Evolutionary conservation across 92 coral and sea anemone genomes (phyloP).

Genomic region (Ricordea florida): DNA sequence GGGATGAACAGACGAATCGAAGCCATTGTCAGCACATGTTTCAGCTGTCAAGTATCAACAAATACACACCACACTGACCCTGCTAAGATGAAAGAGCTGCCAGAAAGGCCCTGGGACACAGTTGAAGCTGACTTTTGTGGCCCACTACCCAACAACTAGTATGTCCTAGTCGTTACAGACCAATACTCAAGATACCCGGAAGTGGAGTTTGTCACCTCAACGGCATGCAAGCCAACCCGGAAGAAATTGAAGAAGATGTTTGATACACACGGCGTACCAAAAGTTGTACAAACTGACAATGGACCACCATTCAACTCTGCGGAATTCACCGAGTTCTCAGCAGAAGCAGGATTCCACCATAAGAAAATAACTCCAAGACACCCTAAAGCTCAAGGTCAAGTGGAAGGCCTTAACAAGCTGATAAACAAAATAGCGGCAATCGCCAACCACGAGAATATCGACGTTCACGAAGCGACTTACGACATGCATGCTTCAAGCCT

Average conservation of each 20-base stretch:
- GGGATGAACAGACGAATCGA: constrained; percentile 41
- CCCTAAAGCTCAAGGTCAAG: constrained; percentile 62
- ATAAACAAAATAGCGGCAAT: constrained; percentile 52
- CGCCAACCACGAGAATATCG: constrained; percentile 16
- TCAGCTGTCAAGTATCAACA: constrained; percentile 59
- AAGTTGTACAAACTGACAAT: constrained; percentile 38
- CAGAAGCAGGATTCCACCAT: constrained; percentile 44
- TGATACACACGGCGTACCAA: constrained; percentile 24
- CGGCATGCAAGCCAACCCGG: neutral
- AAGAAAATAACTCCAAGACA: constrained; percentile 47
- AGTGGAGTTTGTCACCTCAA: constrained; percentile 35
- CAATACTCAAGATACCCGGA: constrained; percentile 66
- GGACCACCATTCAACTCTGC: constrained; percentile 60
- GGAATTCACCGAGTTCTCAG: constrained; percentile 27
- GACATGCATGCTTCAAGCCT: constrained; percentile 63
- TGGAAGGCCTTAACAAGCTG: constrained; percentile 59
- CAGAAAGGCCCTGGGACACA: constrained; percentile 58
- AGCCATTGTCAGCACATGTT: constrained; percentile 45
- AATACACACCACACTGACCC: constrained; percentile 48
- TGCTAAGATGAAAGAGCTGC: constrained; percentile 63
- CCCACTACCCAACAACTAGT: constrained; percentile 51
- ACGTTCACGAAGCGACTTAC: constrained; percentile 45
- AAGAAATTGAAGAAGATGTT: constrained; percentile 39
- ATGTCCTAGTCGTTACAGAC: constrained; percentile 40
- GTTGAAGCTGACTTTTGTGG: constrained; percentile 63